These are phyloP conservation scores for Andrena marginata DNA, from an alignment of 2,888 invertebrate genomes.

Conservation along the genomic window DNA sequence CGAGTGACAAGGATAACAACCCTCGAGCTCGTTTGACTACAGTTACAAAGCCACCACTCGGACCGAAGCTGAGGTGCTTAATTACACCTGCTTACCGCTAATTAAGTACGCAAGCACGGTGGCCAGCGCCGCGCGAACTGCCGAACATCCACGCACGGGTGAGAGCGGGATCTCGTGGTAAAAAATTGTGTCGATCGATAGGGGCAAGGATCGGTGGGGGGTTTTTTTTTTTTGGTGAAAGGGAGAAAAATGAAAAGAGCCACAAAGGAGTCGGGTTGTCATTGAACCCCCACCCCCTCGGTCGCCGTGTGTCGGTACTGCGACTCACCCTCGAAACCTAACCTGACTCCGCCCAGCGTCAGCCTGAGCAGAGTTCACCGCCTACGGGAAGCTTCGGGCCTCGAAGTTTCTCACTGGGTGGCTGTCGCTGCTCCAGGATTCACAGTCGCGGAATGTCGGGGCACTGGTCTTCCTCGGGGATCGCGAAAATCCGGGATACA, in stretches of 20 bases:
- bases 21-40: neutral
- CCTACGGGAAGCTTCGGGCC: neutral
- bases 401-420: too few relatives aligned
- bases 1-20: constrained; percentile 1
- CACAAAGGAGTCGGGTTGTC: constrained; percentile 31
- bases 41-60: constrained; percentile 1
- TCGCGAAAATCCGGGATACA: constrained; percentile 43
- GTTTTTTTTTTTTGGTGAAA: neutral
- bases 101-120: neutral
- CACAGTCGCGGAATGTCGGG: constrained; percentile 8
- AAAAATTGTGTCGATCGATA: neutral
- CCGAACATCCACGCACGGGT: neutral
- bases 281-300: constrained; percentile 53
- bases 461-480: constrained; percentile 4
- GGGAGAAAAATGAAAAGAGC: neutral
- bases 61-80: neutral
- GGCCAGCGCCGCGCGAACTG: too few relatives aligned
- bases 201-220: constrained; percentile 1
- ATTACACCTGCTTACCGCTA: constrained; percentile 7
- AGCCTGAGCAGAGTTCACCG: neutral
- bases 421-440: neutral
- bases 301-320: constrained; percentile 11
- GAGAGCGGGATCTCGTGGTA: neutral
- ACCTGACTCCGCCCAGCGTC: constrained; percentile 77
- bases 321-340: constrained; percentile 76